Evolutionary conservation across 2,113 vertebrate genomes (phyloP).

Genomic region (Anarrhichthys ocellatus): DNA sequence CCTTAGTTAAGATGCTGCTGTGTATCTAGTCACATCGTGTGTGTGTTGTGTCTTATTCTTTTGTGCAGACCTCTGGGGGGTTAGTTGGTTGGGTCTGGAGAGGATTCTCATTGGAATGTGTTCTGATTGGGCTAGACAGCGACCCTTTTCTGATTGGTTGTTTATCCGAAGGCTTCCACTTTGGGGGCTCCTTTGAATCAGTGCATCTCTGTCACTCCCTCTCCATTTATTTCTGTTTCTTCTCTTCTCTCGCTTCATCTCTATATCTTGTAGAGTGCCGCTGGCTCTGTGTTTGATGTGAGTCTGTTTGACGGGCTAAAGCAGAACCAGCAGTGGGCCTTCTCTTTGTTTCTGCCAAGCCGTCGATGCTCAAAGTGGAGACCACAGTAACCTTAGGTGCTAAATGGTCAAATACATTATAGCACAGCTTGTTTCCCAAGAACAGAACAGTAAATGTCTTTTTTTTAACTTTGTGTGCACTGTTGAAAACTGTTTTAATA

Average conservation of each 20-base stretch:
- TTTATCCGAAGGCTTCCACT: conserved; percentile 68
- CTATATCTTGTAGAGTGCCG: conserved; percentile 51
- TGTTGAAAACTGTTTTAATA: neutral
- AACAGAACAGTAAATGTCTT: neutral
- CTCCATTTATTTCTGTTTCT: conserved; percentile 42
- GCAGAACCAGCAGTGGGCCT: conserved; percentile 72
- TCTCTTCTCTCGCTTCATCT: conserved; percentile 47
- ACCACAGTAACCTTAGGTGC: conserved; percentile 51
- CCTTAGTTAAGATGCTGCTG: conserved; percentile 46
- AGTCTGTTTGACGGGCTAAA: conserved; percentile 75
- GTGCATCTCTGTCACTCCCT: conserved; percentile 46
- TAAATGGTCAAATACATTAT: conserved; percentile 45
- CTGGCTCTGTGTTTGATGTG: conserved; percentile 47
- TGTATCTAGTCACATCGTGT: conserved; percentile 58
- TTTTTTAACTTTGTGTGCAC: neutral
- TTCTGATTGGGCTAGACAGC: conserved; percentile 71
- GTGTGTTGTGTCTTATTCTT: conserved; percentile 47
- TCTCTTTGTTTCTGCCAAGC: conserved; percentile 49
- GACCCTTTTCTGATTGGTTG: conserved; percentile 67
- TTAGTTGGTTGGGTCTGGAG: conserved; percentile 57
- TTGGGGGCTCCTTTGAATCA: conserved; percentile 66
- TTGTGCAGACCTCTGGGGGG: conserved; percentile 43
- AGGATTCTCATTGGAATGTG: conserved; percentile 71
- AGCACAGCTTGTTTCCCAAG: neutral
- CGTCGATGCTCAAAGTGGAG: conserved; percentile 5